These are phyloP conservation scores for Xyrichtys novacula DNA, from an alignment of 2,797 vertebrate species.

Conservation along the genomic window DNA sequence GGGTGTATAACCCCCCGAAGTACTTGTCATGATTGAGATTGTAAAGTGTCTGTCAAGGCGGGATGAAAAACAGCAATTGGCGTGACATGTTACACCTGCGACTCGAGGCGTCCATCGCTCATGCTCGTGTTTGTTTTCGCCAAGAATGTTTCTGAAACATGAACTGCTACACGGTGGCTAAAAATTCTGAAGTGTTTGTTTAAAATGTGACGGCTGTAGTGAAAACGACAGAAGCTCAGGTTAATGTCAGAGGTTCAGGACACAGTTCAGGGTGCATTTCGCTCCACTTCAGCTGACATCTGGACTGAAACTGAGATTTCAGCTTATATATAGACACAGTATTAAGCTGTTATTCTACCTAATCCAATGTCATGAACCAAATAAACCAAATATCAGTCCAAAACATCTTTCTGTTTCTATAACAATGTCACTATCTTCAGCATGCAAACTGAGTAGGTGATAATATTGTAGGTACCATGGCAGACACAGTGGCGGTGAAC, in stretches of 20 bases:
- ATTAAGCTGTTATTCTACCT: constrained; percentile 31
- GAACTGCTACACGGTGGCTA: constrained; percentile 21
- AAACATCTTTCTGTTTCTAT: too few relatives aligned
- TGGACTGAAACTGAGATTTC: constrained; percentile 21
- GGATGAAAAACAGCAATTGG: constrained; percentile 63
- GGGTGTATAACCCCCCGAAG: constrained; percentile 52
- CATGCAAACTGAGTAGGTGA: constrained; percentile 21
- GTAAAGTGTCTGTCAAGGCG: constrained; percentile 77
- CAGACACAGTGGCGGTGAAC: constrained; percentile 90
- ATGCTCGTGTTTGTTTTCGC: constrained; percentile 44
- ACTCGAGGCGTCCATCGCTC: constrained; percentile 6
- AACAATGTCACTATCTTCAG: too few relatives aligned
- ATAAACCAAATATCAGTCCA: constrained; percentile 3
- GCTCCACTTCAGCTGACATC: constrained; percentile 18
- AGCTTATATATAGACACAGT: constrained; percentile 26
- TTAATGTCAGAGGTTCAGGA: constrained; percentile 40
- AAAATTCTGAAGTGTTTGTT: constrained; percentile 51
- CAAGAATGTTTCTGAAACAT: constrained; percentile 28
- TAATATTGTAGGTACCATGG: constrained; percentile 85
- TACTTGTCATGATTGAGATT: constrained; percentile 74
- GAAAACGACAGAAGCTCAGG: constrained; percentile 37
- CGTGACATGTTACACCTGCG: constrained; percentile 69
- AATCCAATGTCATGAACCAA: constrained; percentile 18
- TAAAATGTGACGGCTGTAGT: constrained; percentile 32
- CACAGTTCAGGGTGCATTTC: constrained; percentile 11